Evolutionary conservation across 2,113 vertebrate species (phyloP), one percentile per base, ranked within the genome.

Genomic region (Nothobranchius furzeri): DNA sequence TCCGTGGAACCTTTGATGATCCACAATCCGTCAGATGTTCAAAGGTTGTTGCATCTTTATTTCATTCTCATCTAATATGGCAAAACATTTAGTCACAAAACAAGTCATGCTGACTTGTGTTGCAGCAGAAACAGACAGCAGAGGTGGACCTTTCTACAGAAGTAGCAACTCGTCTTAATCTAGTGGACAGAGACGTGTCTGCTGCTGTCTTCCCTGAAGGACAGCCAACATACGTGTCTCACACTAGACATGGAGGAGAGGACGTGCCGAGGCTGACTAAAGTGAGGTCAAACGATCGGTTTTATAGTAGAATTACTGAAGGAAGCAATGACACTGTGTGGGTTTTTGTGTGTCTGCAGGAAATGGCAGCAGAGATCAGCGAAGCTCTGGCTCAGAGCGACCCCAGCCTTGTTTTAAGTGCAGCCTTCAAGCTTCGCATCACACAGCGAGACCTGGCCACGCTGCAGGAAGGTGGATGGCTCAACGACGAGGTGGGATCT

Each of bases 361-460:
- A 93, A 60, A 98, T 98, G 95, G 92, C 93, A 55, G 91, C 70
- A 9, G 96, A 96, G 57, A 67, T 98, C 64, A 79, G 54, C 7
- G 89, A 83, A 2, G 95, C 94, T 6, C 78, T 98, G 45, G 85
- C 75, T 30, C 79, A 89, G 9, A 93, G 92, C 1, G 80, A 92
- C 5, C 92, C 93, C 0, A 93, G 91, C 48, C 91, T 95, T 9
- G 65, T 98, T 63, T 42, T 98, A 35, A 96, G 95, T 84, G 93
- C 90, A 1, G 95, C 94, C 74, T 98, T 98, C 88, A 98, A 96
- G 76, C 87, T 97, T 3, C 87, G 87, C 24, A 92, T 98, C 45
- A 98, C 95, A 9, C 94, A 94, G 65, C 92, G 93, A 70, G 96
- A 98, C 79, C 90, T 98, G 87, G 81, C 83, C 58, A 96, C 96